Evolutionary conservation across 1,140 invertebrate species (phyloP).

Genomic region (Brachystomella parvula): DNA sequence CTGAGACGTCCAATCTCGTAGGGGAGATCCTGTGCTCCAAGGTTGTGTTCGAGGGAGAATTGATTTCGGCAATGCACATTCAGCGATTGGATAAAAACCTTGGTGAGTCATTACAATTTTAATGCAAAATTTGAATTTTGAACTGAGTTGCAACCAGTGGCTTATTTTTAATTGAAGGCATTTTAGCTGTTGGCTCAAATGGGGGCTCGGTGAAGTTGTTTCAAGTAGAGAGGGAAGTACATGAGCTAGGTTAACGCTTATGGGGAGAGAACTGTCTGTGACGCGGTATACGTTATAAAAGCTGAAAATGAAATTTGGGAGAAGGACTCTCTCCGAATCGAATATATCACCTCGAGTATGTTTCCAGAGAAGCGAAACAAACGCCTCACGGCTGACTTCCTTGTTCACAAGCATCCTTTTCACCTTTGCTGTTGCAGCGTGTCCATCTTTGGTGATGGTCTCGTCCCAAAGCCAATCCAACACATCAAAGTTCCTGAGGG

Average conservation of each 20-base stretch:
- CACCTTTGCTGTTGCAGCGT: conserved; percentile 2
- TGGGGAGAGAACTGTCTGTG: background rate
- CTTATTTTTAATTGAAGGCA: background rate
- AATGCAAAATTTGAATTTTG: background rate
- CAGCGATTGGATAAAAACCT: background rate
- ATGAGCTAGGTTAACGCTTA: background rate
- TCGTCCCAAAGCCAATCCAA: conserved; percentile 1
- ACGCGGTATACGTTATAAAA: background rate
- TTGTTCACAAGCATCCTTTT: conserved; percentile 17
- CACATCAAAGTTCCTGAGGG: conserved; percentile 14
- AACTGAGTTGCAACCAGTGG: background rate
- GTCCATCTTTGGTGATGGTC: background rate
- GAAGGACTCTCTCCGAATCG: conserved; percentile 12
- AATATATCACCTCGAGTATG: background rate
- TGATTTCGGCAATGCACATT: background rate
- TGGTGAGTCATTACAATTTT: background rate
- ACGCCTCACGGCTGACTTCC: conserved; percentile 1
- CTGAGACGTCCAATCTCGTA: background rate
- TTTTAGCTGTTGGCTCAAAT: background rate
- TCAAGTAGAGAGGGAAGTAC: background rate
- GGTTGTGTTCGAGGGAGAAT: background rate
- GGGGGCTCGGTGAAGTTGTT: background rate
- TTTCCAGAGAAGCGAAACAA: background rate
- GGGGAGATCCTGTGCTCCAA: background rate
- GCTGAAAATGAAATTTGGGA: conserved; percentile 15